phyloP scores from a whole-genome alignment of 2,888 invertebrate genomes.

The Ectropis crepuscularia region DNA sequence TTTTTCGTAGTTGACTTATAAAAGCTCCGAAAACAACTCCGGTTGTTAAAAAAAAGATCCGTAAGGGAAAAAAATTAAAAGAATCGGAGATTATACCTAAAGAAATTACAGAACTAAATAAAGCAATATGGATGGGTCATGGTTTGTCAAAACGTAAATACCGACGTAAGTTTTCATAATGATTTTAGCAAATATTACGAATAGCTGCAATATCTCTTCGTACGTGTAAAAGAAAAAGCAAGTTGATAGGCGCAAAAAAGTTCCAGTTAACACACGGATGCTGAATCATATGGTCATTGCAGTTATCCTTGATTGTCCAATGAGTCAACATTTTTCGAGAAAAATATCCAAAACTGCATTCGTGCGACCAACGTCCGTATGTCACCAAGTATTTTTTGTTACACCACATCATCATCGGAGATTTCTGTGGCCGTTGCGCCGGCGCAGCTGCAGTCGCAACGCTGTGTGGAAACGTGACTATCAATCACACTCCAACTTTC shows the following conservation, averaged over 20 bases:
- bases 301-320: constrained; percentile 20
- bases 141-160: too few species aligned
- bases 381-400: constrained; percentile 45
- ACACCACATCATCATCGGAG: constrained; percentile 61
- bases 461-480: constrained; percentile 58
- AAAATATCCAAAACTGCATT: constrained; percentile 7
- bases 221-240: not conserved
- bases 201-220: not conserved
- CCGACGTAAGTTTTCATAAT: too few species aligned
- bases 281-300: constrained; percentile 26
- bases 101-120: too few species aligned
- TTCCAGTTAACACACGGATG: constrained; percentile 18
- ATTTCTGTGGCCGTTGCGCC: constrained; percentile 61
- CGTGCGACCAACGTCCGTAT: constrained; percentile 28
- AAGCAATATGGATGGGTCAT: too few species aligned
- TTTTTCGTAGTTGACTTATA: too few species aligned
- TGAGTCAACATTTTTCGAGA: constrained; percentile 15
- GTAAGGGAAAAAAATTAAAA: too few species aligned
- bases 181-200: too few species aligned
- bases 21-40: too few species aligned
- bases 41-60: too few species aligned
- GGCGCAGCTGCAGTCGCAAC: constrained; percentile 51
- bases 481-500: constrained; percentile 66
- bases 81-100: too few species aligned
- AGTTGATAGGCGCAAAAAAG: constrained; percentile 19